Base-by-base conservation (phyloP, 1,140 invertebrate genomes). In the Listronotus oregonensis region DNA sequence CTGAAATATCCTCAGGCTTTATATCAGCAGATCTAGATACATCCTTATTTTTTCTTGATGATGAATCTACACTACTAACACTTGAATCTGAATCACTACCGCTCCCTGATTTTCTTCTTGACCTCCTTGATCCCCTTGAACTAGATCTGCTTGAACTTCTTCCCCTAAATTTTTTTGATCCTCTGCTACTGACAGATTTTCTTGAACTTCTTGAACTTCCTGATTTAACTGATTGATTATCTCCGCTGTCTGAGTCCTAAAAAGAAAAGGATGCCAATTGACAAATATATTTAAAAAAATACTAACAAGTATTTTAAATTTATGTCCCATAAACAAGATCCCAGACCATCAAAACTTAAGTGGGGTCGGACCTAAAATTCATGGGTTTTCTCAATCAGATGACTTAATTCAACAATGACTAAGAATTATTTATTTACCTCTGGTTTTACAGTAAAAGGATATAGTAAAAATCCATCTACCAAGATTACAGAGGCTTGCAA, bases 1-100 rank as follows among this genome's bases (percentile, higher is more conserved):
- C 78, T 27, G 78, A 79, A 61, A 78, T 77, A 66, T 77, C 78
- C 68, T 79, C 78, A 18, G 77, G 70, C 69, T 74, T 71, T n/a
- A 70, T 72, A 60, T 77, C 74, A 40, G 57, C 44, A 15, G 52
- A 59, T 40, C 68, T 68, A 0, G 56, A 52, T 17, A 71, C 66
- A 57, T 74, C 66, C 61, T 70, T 74, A 46, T 77, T 76, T 54
- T 69, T 73, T 17, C 71, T 63, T 40, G 70, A 73, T n/a, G 70
- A 73, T 9, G 74, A 76, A 70, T 76, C 76, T 10, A 71, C 68
- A 68, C 78, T 79, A n/a, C 74, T 73, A 12, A 68, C 57, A 66
- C 76, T 78, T 1, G 76, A 77, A 73, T 79, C 77, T 7, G 77
- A 78, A 17, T 69, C 72, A 64, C 73, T 73, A 8, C 75, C 72